Percentiles rank a stretch among this genome's conserved stretches.
phyloP scores from a whole-genome alignment of 2,113 vertebrate genomes.

The Engystomops pustulosus region DNA sequence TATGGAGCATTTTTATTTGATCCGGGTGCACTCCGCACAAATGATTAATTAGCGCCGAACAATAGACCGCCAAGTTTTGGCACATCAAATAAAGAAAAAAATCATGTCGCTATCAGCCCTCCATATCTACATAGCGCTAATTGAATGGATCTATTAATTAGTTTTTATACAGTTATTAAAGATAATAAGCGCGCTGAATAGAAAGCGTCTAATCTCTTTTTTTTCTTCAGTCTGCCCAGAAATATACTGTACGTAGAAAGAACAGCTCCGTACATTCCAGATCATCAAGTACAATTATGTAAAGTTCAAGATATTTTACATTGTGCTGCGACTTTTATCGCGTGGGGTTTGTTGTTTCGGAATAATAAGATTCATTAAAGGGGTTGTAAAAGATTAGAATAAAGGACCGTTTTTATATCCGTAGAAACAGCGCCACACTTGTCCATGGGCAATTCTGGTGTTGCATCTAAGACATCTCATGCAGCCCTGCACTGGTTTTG shows the following conservation, averaged over 20 bases:
- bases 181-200: slow-evolving; percentile 39
- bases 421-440: neutral
- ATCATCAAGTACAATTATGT: slow-evolving; percentile 38
- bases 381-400: neutral
- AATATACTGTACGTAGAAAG: slow-evolving; percentile 26
- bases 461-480: too few species aligned
- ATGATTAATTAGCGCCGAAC: slow-evolving; percentile 46
- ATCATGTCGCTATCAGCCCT: slow-evolving; percentile 42
- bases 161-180: slow-evolving; percentile 47
- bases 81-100: slow-evolving; percentile 38
- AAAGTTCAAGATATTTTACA: slow-evolving; percentile 43
- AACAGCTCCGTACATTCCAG: slow-evolving; percentile 10
- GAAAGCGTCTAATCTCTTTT: slow-evolving; percentile 35
- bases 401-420: neutral
- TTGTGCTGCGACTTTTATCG: neutral
- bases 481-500: too few species aligned
- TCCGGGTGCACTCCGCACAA: slow-evolving; percentile 31
- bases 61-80: slow-evolving; percentile 40
- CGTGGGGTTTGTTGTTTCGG: neutral
- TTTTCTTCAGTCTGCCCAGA: slow-evolving; percentile 30
- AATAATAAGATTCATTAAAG: slow-evolving; percentile 7
- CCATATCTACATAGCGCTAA: slow-evolving; percentile 49
- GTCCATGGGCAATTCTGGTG: neutral
- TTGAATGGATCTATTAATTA: slow-evolving; percentile 53
- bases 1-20: slow-evolving; percentile 32